Evolutionary conservation across 2,888 invertebrate species (phyloP), one percentile per base, ranked within the genome.

Genomic region (Archips xylosteana): DNA sequence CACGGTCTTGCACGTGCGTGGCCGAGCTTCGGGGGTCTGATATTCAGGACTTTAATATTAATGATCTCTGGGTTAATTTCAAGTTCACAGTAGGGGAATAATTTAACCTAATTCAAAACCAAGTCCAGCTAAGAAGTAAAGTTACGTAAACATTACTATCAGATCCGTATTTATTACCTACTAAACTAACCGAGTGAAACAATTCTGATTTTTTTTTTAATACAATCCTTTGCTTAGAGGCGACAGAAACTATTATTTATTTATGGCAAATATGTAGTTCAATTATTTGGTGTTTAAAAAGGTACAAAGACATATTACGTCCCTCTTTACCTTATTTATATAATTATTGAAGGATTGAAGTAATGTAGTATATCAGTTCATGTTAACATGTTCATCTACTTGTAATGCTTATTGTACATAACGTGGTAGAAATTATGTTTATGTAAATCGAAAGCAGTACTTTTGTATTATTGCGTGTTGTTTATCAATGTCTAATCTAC

Each of bases 1-100:
- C 23, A 23, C 77, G 75, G 51, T 79, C 78, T 76, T 78, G 80
- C 87, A 85, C 85, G 86, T 84, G 86, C 85, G 86, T 84, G 86
- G 77, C 71, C 71, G 73, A 64, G 72, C 77, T 76, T 81, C 78
- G 77, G 77, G 69, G 69, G 62, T 69, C 61, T 75, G 76, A 42
- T 66, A 54, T 51, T 74, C 39, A 77, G 77, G 79, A 78, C 76
- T 80, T 79, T 77, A 65, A 51, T 45, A 42, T 54, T 60, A 64
- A n/a, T 66, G 61, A 51, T 39, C 3, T 36, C 23, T 60, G 51
- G 39, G 36, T 54, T 13, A 8, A 39, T 68, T 60, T 39, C n/a
- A 23, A n/a, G 4, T 49, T 36, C 57, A 10, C 57, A 57, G 12
- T 32, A 12, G 32, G 23, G 1, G 12, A 57, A 32, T 32, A 57